Conservation (phyloP, 2,797 vertebrate species). For the Tympanoctomys barrerae region DNA sequence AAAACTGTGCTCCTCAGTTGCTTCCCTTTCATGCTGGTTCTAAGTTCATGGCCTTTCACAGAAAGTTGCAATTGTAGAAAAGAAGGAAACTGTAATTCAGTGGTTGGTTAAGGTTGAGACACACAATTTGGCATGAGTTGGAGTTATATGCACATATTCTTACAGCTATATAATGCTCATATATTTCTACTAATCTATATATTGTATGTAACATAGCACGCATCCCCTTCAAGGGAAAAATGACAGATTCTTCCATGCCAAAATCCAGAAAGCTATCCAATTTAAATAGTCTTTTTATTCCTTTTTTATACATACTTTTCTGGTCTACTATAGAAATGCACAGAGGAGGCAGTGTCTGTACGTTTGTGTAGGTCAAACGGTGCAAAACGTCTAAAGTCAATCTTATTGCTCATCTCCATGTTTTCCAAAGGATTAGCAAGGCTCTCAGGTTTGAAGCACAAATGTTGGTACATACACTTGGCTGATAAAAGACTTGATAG, state of each 20-base stretch:
- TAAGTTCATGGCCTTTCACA: no score
- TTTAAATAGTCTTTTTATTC: not conserved
- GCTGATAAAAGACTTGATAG: not conserved
- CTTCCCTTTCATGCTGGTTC: no score
- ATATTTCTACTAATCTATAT: not conserved
- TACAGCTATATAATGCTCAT: constrained; percentile 15
- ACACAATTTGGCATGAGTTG: constrained; percentile 51
- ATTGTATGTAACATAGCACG: constrained; percentile 21
- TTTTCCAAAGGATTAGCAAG: constrained; percentile 41
- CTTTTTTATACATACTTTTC: constrained; percentile 6
- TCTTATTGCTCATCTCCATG: constrained; percentile 10
- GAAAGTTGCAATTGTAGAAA: constrained; percentile 3
- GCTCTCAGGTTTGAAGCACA: constrained; percentile 42
- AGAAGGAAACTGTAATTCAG: not conserved
- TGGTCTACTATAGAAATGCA: not conserved
- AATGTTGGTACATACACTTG: not conserved
- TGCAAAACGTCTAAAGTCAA: not conserved
- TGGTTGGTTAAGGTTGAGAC: constrained; percentile 18
- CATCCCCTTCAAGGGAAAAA: not conserved
- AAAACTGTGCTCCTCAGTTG: no score
- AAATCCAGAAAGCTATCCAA: not conserved
- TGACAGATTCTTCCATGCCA: not conserved
- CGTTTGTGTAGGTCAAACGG: not conserved
- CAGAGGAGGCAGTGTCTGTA: not conserved
- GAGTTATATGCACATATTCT: constrained; percentile 1